These are phyloP conservation scores for Aleiodes leptofemur DNA, from an alignment of 2,888 invertebrate genomes.

Conservation along the genomic window DNA sequence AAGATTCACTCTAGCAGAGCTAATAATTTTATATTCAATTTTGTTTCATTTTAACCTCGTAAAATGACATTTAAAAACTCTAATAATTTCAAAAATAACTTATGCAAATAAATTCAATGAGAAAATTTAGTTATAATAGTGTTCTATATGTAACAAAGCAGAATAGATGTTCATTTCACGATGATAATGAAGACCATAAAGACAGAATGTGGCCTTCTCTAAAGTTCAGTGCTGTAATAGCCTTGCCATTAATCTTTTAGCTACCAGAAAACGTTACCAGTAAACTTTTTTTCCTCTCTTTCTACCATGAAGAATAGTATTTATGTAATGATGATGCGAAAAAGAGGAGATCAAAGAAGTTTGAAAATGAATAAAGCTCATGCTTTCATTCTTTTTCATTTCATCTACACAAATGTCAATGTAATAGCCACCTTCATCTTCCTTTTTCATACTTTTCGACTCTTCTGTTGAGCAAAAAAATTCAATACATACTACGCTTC, in stretches of 20 bases:
- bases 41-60: too few relatives aligned
- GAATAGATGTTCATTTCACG: constrained; percentile 14
- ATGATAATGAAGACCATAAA: constrained; percentile 33
- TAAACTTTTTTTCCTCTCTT: background rate
- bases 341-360: constrained; percentile 21
- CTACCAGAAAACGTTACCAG: constrained; percentile 19
- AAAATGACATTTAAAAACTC: background rate
- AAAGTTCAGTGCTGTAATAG: constrained; percentile 28
- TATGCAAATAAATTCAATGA: constrained; percentile 9
- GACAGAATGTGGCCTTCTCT: constrained; percentile 32
- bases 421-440: constrained; percentile 4
- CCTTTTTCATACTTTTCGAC: constrained; percentile 31
- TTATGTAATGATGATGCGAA: constrained; percentile 28
- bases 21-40: too few relatives aligned
- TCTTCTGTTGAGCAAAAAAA: constrained; percentile 1
- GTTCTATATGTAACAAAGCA: constrained; percentile 3
- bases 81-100: background rate
- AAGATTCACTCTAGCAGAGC: too few relatives aligned
- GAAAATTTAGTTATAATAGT: constrained; percentile 16
- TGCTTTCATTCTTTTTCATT: constrained; percentile 9
- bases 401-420: constrained; percentile 5
- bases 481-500: constrained; percentile 13
- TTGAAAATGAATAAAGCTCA: constrained; percentile 13
- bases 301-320: background rate
- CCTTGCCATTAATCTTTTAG: constrained; percentile 22